Percentiles rank a stretch among this genome's conserved stretches.
phyloP scores from a whole-genome alignment of 2,113 vertebrate species.

The Ariopsis seemanni region DNA sequence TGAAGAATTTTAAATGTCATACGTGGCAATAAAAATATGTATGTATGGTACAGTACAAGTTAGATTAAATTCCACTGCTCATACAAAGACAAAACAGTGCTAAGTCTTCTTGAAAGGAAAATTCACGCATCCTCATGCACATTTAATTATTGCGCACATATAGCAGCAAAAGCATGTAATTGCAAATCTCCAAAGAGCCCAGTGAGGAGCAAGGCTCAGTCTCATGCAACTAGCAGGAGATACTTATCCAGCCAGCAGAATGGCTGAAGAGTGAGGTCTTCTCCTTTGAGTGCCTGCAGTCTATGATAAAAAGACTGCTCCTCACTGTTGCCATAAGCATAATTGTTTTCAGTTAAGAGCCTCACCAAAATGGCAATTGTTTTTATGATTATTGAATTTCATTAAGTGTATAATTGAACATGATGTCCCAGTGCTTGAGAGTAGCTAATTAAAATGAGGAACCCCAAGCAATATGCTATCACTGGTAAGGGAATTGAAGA shows the following conservation, averaged over 20 bases:
- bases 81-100: too few relatives aligned
- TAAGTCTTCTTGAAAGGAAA: too few relatives aligned
- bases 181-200: conserved; percentile 42
- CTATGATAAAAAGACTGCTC: conserved; percentile 35
- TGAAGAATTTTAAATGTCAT: neutral
- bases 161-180: conserved; percentile 53
- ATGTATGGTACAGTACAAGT: neutral
- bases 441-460: conserved; percentile 61
- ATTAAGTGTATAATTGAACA: conserved; percentile 64
- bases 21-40: neutral
- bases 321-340: conserved; percentile 46
- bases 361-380: conserved; percentile 56
- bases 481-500: conserved; percentile 56
- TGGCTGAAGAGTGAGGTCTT: neutral
- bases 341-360: conserved; percentile 56
- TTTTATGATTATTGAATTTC: conserved; percentile 66
- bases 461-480: conserved; percentile 56
- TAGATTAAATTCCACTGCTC: too few relatives aligned
- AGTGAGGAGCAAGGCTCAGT: conserved; percentile 25
- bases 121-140: too few relatives aligned
- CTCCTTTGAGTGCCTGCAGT: neutral
- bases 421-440: conserved; percentile 46
- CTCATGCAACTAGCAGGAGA: conserved; percentile 26
- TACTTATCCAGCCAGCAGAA: conserved; percentile 33
- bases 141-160: conserved; percentile 43